Evolutionary conservation across 2,113 vertebrate species (phyloP).

Genomic region (Cottus gobio): DNA sequence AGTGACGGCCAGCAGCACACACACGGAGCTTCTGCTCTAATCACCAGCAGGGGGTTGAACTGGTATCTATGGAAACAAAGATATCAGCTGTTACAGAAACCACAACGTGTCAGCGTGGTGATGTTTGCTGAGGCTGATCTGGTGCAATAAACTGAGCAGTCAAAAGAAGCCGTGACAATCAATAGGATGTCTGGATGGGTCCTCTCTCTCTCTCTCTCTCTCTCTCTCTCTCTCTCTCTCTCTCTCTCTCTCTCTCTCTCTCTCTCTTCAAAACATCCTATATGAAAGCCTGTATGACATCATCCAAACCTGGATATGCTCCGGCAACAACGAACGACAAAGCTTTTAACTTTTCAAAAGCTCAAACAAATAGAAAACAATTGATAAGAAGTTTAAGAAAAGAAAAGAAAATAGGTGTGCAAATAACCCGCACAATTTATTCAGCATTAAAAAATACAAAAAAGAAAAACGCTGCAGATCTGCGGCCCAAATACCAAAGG

Average conservation of each 20-base stretch:
- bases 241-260: neutral
- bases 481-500: neutral
- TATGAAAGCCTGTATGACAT: too few relatives aligned
- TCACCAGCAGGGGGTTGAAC: neutral
- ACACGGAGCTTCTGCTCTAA: neutral
- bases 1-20: neutral
- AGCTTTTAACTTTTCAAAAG: neutral
- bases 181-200: constrained; percentile 35
- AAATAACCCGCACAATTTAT: neutral
- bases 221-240: neutral
- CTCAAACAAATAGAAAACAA: neutral
- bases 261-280: neutral
- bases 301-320: neutral
- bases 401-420: neutral
- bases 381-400: neutral
- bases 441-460: neutral
- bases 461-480: neutral
- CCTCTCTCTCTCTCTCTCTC: too few relatives aligned
- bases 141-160: constrained; percentile 42
- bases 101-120: constrained; percentile 7
- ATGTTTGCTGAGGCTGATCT: constrained; percentile 37
- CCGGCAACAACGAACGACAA: too few relatives aligned
- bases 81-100: constrained; percentile 5
- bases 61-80: constrained; percentile 30
- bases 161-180: constrained; percentile 50